Evolutionary conservation across 2,113 vertebrate genomes (phyloP).

Genomic region (Coregonus clupeaformis): DNA sequence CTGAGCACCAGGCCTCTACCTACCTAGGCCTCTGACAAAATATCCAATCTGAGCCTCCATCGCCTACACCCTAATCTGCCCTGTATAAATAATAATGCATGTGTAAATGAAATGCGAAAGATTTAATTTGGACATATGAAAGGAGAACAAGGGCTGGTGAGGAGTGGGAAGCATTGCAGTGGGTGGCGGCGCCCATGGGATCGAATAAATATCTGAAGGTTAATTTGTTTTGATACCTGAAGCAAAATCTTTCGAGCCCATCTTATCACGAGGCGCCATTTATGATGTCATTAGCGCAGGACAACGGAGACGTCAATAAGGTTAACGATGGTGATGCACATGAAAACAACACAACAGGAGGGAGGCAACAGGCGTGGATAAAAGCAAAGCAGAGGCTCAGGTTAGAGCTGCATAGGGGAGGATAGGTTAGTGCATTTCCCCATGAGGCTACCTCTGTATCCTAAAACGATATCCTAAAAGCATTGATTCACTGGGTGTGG

Average conservation of each 20-base stretch:
- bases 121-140: slow-evolving; percentile 59
- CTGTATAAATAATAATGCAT: slow-evolving; percentile 64
- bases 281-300: slow-evolving; percentile 38
- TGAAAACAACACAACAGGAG: slow-evolving; percentile 27
- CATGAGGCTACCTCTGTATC: background rate
- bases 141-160: slow-evolving; percentile 6
- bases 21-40: slow-evolving; percentile 39
- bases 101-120: slow-evolving; percentile 65
- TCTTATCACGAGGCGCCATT: slow-evolving; percentile 51
- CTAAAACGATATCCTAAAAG: background rate
- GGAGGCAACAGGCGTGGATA: background rate
- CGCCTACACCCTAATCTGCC: slow-evolving; percentile 49
- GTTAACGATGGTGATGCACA: slow-evolving; percentile 39
- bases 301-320: slow-evolving; percentile 37
- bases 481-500: background rate
- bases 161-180: slow-evolving; percentile 19
- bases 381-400: background rate
- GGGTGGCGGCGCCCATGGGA: slow-evolving; percentile 24
- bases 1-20: slow-evolving; percentile 19
- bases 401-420: background rate
- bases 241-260: slow-evolving; percentile 56
- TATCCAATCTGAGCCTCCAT: slow-evolving; percentile 52
- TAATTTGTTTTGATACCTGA: slow-evolving; percentile 67
- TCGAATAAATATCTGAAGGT: slow-evolving; percentile 62
- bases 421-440: background rate